Evolutionary conservation across 2,888 invertebrate genomes (phyloP).

Genomic region (Cantharis flavilabris): DNA sequence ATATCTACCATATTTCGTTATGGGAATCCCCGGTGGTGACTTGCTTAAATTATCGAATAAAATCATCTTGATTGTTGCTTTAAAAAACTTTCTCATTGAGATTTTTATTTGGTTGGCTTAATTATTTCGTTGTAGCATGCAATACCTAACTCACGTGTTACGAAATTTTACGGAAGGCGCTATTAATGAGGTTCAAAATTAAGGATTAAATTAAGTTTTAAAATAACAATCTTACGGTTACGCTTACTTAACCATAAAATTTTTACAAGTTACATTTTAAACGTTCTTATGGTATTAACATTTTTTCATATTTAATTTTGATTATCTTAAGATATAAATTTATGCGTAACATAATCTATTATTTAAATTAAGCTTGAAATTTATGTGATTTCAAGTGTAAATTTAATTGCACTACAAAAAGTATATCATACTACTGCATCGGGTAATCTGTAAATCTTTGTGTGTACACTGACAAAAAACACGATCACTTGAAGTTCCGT

Average conservation of each 20-base stretch:
- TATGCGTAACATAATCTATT: background rate
- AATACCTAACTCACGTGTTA: background rate
- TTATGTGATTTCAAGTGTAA: background rate
- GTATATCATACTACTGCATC: background rate
- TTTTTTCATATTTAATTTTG: background rate
- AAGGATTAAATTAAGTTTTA: background rate
- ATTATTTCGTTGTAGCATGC: background rate
- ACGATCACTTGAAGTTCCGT: background rate
- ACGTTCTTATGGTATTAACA: background rate
- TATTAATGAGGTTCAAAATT: background rate
- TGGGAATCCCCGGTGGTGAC: too few relatives aligned
- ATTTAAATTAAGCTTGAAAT: background rate
- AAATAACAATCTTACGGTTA: background rate
- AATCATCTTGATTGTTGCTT: too few relatives aligned
- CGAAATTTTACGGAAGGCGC: background rate
- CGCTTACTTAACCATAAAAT: constrained; percentile 2
- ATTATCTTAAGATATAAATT: background rate
- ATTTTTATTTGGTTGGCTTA: background rate
- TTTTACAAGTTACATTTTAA: background rate
- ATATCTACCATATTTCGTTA: too few relatives aligned
- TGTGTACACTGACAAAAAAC: background rate
- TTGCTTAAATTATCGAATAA: too few relatives aligned
- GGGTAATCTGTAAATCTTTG: background rate
- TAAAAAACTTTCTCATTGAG: too few relatives aligned
- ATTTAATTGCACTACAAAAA: background rate